These are phyloP conservation scores for Furnarius figulus DNA, from an alignment of 2,113 vertebrate genomes.

Conservation along the genomic window DNA sequence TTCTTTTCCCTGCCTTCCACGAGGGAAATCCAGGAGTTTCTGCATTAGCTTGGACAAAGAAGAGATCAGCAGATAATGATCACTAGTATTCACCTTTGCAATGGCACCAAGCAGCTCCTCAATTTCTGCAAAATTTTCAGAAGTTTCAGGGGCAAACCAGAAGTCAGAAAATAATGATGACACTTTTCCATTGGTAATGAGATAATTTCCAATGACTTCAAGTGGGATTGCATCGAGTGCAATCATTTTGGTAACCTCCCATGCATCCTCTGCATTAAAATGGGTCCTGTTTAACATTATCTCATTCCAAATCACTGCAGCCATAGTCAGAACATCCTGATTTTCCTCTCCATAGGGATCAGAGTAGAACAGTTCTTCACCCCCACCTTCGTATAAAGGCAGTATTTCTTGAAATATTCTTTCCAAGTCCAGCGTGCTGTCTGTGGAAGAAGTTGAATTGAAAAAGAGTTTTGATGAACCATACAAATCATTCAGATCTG, in stretches of 20 bases:
- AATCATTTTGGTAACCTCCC: conserved; percentile 49
- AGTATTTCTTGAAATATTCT: not conserved
- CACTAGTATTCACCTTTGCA: not conserved
- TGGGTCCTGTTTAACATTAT: conserved; percentile 10
- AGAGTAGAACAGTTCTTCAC: not conserved
- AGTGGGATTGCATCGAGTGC: not conserved
- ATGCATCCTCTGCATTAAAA: conserved; percentile 23
- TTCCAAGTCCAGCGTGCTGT: not conserved
- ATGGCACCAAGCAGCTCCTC: conserved; percentile 1
- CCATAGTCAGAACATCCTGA: conserved; percentile 7
- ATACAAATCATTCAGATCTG: not conserved
- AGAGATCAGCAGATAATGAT: conserved; percentile 21
- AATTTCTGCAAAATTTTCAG: conserved; percentile 23
- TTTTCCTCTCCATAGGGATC: not conserved
- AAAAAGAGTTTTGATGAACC: not conserved
- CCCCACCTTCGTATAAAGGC: not conserved
- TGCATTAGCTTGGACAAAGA: conserved; percentile 4
- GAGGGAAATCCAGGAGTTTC: not conserved
- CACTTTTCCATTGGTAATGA: not conserved
- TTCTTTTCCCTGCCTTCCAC: not conserved
- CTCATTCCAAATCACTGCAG: conserved; percentile 41
- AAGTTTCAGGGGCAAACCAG: not conserved
- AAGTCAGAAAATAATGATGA: conserved; percentile 44
- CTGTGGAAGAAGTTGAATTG: not conserved
- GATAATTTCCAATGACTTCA: conserved; percentile 22